Evolutionary conservation across 2,113 vertebrate genomes (phyloP).

Genomic region (Melanostigma gelatinosum): DNA sequence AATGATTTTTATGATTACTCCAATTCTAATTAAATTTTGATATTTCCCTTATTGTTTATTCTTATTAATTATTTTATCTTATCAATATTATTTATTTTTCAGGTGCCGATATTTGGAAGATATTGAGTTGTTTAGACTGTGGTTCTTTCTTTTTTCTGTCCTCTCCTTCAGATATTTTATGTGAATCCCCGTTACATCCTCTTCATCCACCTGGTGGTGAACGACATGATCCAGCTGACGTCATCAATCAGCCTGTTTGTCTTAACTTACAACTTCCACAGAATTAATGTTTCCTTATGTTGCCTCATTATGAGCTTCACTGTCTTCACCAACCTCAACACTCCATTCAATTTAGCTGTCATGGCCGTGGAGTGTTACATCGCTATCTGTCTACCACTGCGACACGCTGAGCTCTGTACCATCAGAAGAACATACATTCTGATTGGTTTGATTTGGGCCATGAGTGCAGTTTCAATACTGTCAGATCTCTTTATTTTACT

Average conservation of each 20-base stretch:
- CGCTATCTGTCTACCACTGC: constrained; percentile 71
- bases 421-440: constrained; percentile 53
- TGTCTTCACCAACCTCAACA: constrained; percentile 65
- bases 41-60: neutral
- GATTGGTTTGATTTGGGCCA: constrained; percentile 68
- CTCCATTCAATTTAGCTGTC: constrained; percentile 48
- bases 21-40: too few relatives aligned
- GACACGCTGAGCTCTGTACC: constrained; percentile 65
- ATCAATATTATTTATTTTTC: too few relatives aligned
- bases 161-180: constrained; percentile 58
- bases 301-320: constrained; percentile 15
- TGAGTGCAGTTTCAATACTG: constrained; percentile 35
- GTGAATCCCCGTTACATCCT: constrained; percentile 74
- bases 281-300: constrained; percentile 44
- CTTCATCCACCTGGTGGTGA: constrained; percentile 76
- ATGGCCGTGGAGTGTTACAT: constrained; percentile 78
- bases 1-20: too few relatives aligned
- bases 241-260: constrained; percentile 49
- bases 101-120: too few relatives aligned
- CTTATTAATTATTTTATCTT: neutral
- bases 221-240: constrained; percentile 73
- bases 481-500: constrained; percentile 67
- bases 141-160: neutral
- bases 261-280: constrained; percentile 60
- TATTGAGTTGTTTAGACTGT: neutral